phyloP scores from a whole-genome alignment of 2,113 vertebrate genomes.

The Rousettus leschenaultii region DNA sequence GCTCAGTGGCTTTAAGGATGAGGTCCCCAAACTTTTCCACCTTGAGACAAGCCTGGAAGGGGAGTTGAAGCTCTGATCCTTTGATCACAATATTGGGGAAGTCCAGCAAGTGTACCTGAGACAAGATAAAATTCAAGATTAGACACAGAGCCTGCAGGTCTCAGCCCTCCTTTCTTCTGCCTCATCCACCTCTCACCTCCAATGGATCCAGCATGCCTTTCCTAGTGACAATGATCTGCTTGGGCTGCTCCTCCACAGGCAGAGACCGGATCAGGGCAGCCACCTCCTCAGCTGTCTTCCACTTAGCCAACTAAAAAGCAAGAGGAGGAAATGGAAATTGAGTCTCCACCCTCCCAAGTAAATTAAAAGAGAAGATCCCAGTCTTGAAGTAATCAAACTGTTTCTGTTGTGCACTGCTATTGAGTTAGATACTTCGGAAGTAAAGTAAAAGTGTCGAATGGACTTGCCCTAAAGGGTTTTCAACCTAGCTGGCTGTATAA shows the following conservation, averaged over 20 bases:
- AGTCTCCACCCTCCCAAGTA: neutral
- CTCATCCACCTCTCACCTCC: slow-evolving; percentile 84
- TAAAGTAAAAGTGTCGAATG: neutral
- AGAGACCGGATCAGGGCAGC: slow-evolving; percentile 97
- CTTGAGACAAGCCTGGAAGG: slow-evolving; percentile 99
- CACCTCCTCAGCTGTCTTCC: slow-evolving; percentile 99
- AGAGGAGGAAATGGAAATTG: neutral
- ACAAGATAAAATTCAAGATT: neutral
- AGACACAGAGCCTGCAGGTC: neutral
- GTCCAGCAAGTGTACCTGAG: slow-evolving; percentile 97
- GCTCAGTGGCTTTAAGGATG: slow-evolving; percentile 98
- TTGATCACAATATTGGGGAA: slow-evolving; percentile 99
- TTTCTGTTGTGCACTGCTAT: neutral
- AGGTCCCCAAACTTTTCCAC: slow-evolving; percentile 99
- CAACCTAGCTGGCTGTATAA: neutral
- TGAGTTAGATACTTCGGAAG: neutral
- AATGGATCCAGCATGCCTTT: slow-evolving; percentile 99
- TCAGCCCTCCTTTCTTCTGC: neutral
- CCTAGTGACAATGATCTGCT: slow-evolving; percentile 98
- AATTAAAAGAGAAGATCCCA: neutral
- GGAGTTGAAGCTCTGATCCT: slow-evolving; percentile 97
- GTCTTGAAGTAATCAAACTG: neutral
- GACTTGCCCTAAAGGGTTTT: neutral
- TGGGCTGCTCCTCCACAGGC: slow-evolving; percentile 98
- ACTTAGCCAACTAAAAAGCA: slow-evolving; percentile 92